A percentile compares a stretch with the other conserved stretches of the same genome.
These are phyloP conservation scores for Pithecia hirsuta DNA, from an alignment of 2,797 vertebrate species.

Conservation along the genomic window DNA sequence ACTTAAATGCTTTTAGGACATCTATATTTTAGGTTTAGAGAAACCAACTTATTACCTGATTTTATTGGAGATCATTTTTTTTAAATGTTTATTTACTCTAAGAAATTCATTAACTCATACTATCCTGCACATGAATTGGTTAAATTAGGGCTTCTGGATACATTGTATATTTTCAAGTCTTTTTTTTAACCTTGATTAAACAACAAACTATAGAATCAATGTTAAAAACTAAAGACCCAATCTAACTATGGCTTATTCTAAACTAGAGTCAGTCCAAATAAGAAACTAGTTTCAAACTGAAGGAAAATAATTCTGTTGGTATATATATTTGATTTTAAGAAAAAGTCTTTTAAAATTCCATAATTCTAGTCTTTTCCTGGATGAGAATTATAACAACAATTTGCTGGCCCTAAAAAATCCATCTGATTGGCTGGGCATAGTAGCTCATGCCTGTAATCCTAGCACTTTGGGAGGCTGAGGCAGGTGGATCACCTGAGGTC, in stretches of 20 bases:
- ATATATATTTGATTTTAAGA: not conserved
- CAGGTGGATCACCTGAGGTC: too few species aligned
- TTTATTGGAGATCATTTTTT: not conserved
- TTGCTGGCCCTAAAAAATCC: not conserved
- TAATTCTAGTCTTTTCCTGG: not conserved
- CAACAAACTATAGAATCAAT: not conserved
- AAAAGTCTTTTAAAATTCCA: not conserved
- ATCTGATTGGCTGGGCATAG: too few species aligned
- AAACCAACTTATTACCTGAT: not conserved
- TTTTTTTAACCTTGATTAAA: not conserved
- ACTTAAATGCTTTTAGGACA: not conserved
- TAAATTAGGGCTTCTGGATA: slow-evolving; percentile 19
- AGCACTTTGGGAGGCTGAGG: too few species aligned
- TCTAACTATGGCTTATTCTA: not conserved
- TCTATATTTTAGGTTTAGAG: not conserved
- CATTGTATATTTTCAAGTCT: not conserved
- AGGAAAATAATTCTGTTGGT: slow-evolving; percentile 12
- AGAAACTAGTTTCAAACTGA: slow-evolving; percentile 13
- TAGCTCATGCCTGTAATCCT: too few species aligned
- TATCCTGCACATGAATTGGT: not conserved
- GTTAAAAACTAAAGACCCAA: slow-evolving; percentile 32
- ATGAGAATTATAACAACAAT: slow-evolving; percentile 32
- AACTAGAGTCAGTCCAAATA: not conserved
- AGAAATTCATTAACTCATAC: not conserved
- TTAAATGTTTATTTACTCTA: not conserved